Percentiles rank a stretch among this genome's conserved stretches.
Conservation (phyloP, 2,888 invertebrate species). For the Cephus nigrinus region DNA sequence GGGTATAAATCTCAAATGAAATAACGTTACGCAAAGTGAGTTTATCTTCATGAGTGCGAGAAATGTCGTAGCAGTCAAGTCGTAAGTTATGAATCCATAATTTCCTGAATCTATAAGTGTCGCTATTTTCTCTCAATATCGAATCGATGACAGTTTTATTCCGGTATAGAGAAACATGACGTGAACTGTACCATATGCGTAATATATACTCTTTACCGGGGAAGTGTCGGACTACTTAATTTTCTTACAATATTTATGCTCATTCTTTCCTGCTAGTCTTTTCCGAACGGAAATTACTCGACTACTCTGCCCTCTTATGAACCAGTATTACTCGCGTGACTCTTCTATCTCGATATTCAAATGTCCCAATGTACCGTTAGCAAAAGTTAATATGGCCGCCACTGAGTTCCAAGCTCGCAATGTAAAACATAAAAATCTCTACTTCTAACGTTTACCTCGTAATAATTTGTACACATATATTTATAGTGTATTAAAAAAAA, state of each 20-base stretch:
- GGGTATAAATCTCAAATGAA: not conserved
- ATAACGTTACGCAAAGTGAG: not conserved
- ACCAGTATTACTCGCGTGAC: not conserved
- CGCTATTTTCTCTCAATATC: no score
- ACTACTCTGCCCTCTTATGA: not conserved
- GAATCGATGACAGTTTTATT: no score
- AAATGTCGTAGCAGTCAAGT: not conserved
- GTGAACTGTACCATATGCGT: no score
- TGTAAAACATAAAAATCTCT: not conserved
- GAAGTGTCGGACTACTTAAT: no score
- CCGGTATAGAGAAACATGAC: no score
- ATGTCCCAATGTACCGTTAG: not conserved
- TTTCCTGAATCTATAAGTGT: no score
- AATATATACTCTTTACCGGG: no score
- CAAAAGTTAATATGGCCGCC: not conserved
- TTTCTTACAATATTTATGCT: no score
- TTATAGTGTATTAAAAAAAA: not conserved
- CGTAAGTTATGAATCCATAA: not conserved
- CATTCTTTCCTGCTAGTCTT: not conserved
- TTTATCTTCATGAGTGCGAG: not conserved
- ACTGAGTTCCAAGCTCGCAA: not conserved
- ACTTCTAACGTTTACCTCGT: not conserved
- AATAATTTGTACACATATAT: not conserved
- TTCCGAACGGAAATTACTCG: not conserved
- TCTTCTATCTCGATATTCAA: not conserved